Evolutionary conservation across 2,888 invertebrate genomes (phyloP), one percentile per base, ranked within the genome.

Genomic region (Rapana venosa): DNA sequence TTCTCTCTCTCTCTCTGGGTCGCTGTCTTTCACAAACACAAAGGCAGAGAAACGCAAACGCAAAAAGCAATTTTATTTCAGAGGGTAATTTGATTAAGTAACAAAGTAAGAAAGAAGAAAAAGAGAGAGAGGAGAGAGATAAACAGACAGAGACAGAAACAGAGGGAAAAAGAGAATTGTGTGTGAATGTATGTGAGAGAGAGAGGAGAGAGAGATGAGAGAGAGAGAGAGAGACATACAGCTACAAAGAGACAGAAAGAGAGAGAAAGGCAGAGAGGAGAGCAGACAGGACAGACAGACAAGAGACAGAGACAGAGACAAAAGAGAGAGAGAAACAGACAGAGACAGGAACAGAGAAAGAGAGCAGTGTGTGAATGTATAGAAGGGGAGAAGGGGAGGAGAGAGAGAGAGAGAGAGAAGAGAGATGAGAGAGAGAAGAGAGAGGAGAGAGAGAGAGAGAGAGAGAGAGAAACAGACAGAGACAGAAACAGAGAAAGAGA

Each of bases 141-240:
- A 81, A 81, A 88, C 84, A 89, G 89, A 85, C 36, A 84, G 74
- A 74, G 70, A 74, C 74, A 74, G 85, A 84, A 85, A 74, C 32
- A 66, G 84, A 74, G 85, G 11, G 26, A 35, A 15, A 35, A 32
- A 26, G 36, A 70, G 56, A 77, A 6, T 13, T 13, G n/a, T 74
- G 22, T 74, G n/a, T 74, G 22, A 74, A 77, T 61, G 17, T 17
- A 61, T 11, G 61, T 17, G 13, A 61, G 17, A 61, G 61, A 11
- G 32, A 32, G 32, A 32, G 32, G 13, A 77, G 32, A 47, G 2
- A 35, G 36, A 36, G 36, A 36, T 47, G 2, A 32, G 22, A 36
- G 2, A 22, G 47, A 83, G 81, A 36, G 8, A 15, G 47, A 36
- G 81, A 11, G 36, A 0, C 11, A 77, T 30, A 32, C 5, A 77